Base-by-base conservation (phyloP, 2,797 vertebrate genomes). In the Nannoperca obscura region DNA sequence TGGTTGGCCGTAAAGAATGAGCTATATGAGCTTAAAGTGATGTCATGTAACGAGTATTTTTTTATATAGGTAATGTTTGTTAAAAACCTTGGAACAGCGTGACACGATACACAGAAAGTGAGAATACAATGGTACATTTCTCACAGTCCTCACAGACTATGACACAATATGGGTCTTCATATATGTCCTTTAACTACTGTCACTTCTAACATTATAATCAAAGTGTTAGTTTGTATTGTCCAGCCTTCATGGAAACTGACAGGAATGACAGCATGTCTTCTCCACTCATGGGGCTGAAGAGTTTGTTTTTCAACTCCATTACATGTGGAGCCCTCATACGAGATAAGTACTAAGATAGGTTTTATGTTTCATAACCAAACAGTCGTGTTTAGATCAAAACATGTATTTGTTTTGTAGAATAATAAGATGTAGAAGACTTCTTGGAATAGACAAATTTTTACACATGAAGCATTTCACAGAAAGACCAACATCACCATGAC, bases 281-380 rank as follows among this genome's bases (percentile, higher is more conserved):
- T 58, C 42, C 52, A 15, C 55, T 74, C 54, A 42, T 19, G 17
- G 14, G 8, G 19, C 27, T 47, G 9, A 20, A 57, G 34, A 40
- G 55, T 78, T 82, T 83, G 80, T 87, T 90, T 86, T 91, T 84
- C 54, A 62, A 7, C 66, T 62, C 47, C 19, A 55, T 61, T 81
- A 74, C 71, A 86, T 80, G 81, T 76, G 27, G 42, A 74, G 78
- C 91, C 89, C 73, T 70, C 83, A 90, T 91, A 65, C 80, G 58
- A 87, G 68, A 47, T 49, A 87, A 50, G 86, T 36, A 55, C 62
- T 68, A 77, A 64, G 82, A 54, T 78, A 88, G 79, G 75, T 84
- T 87, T 89, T 73, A 75, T 95, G 93, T 94, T 91, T 93, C 78
- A 90, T 87, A 78, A 65, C 73, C 76, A 95, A 95, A 94, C 93